Percentiles rank a stretch among this genome's conserved stretches.
Evolutionary conservation across 92 coral and sea anemone genomes (phyloP).

Genomic region (Metridium senile): DNA sequence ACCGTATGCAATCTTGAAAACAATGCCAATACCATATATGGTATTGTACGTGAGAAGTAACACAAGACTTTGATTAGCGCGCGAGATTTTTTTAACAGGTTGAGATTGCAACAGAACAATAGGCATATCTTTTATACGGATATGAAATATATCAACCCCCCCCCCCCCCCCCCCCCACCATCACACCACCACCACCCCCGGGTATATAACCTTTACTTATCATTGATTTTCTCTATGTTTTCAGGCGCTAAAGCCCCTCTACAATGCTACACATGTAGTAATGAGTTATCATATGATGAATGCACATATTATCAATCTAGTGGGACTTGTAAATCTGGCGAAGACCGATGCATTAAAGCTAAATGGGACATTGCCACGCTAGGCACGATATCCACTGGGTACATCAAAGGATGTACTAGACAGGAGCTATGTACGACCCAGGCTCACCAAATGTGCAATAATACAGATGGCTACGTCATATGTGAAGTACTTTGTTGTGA

Average conservation of each 20-base stretch:
- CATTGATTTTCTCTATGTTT: too few relatives aligned
- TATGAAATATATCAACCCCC: too few relatives aligned
- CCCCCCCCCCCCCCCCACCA: too few relatives aligned
- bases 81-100: too few relatives aligned
- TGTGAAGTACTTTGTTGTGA: constrained; percentile 38
- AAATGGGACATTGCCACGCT: constrained; percentile 46
- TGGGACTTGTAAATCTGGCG: constrained; percentile 22
- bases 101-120: too few relatives aligned
- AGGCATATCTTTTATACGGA: too few relatives aligned
- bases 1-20: too few relatives aligned
- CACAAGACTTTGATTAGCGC: too few relatives aligned
- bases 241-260: constrained; percentile 13
- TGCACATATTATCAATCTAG: constrained; percentile 40
- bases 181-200: too few relatives aligned
- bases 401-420: constrained; percentile 41
- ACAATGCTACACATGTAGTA: constrained; percentile 35
- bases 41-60: too few relatives aligned
- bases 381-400: constrained; percentile 32
- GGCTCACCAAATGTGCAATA: constrained; percentile 11
- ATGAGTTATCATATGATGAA: constrained; percentile 24
- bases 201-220: too few relatives aligned
- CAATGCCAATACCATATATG: too few relatives aligned
- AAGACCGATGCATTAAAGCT: constrained; percentile 45
- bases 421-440: constrained; percentile 7
- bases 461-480: constrained; percentile 23